Evolutionary conservation across 2,113 vertebrate species (phyloP).

Genomic region (Zosterops borbonicus): DNA sequence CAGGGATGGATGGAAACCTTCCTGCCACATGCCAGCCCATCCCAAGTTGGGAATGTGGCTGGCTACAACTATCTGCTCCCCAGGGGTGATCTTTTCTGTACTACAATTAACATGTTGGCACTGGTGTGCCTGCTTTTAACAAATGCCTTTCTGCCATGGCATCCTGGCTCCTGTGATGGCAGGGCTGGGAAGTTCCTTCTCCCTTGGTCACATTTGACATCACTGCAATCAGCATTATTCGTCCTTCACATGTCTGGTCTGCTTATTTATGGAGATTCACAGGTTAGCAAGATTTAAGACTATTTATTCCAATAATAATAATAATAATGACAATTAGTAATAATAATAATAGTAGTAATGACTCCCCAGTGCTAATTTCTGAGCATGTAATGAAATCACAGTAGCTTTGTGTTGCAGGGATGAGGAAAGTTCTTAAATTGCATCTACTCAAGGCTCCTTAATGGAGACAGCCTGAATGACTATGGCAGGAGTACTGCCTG

Average conservation of each 20-base stretch:
- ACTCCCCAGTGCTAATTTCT: background rate
- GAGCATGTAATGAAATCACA: background rate
- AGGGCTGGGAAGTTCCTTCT: background rate
- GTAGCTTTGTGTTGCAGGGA: background rate
- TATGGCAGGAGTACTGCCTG: background rate
- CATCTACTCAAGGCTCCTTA: background rate
- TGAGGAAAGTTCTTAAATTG: background rate
- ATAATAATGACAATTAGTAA: too few species aligned
- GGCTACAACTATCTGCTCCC: rapidly evolving
- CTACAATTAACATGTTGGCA: background rate
- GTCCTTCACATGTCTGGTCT: background rate
- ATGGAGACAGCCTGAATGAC: background rate
- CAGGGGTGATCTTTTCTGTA: background rate
- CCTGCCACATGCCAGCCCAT: background rate
- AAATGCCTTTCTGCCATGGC: background rate
- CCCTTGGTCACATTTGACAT: background rate
- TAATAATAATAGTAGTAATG: background rate
- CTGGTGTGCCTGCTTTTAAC: background rate
- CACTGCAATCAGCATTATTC: background rate
- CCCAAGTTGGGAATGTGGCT: background rate
- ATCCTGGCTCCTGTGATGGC: background rate
- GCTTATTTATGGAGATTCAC: background rate
- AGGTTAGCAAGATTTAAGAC: background rate
- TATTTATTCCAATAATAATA: background rate
- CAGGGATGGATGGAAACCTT: background rate